Percentiles rank a stretch among this genome's conserved stretches.
These are phyloP conservation scores for Gari tellinella DNA, from an alignment of 2,888 invertebrate species.

Conservation along the genomic window DNA sequence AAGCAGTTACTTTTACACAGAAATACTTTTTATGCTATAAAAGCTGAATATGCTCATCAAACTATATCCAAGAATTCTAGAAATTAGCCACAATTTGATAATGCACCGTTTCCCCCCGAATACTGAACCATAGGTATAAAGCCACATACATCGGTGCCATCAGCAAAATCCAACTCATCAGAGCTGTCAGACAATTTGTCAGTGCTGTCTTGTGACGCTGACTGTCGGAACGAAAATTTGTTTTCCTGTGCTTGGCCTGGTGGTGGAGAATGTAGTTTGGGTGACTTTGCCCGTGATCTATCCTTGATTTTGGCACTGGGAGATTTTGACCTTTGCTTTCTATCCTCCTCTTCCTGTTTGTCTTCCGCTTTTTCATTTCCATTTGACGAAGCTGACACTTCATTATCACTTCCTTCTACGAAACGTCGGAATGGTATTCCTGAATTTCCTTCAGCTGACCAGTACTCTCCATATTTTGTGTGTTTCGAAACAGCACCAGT, in stretches of 20 bases:
- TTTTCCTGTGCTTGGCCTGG: conserved; percentile 60
- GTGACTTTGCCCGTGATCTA: conserved; percentile 77
- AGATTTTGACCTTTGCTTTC: conserved; percentile 75
- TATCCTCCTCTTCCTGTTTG: conserved; percentile 74
- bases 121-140: too few relatives aligned
- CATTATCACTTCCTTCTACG: conserved; percentile 77
- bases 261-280: conserved; percentile 78
- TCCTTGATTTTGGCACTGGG: conserved; percentile 82
- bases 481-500: conserved; percentile 29
- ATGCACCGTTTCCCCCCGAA: too few relatives aligned
- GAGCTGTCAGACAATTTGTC: conserved; percentile 56
- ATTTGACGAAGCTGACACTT: conserved; percentile 40
- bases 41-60: too few relatives aligned
- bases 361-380: conserved; percentile 62
- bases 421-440: conserved; percentile 65
- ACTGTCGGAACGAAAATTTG: conserved; percentile 37
- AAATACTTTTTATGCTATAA: too few relatives aligned
- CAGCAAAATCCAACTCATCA: conserved; percentile 51
- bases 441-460: conserved; percentile 33
- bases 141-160: conserved; percentile 48
- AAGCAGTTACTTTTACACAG: too few relatives aligned
- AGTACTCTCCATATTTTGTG: conserved; percentile 44
- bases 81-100: too few relatives aligned
- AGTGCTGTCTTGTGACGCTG: conserved; percentile 27
- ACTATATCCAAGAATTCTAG: too few relatives aligned